A percentile compares a stretch with the other conserved stretches of the same genome.
These are phyloP conservation scores for Conus ventricosus DNA, from an alignment of 1,140 invertebrate species.

Conservation along the genomic window DNA sequence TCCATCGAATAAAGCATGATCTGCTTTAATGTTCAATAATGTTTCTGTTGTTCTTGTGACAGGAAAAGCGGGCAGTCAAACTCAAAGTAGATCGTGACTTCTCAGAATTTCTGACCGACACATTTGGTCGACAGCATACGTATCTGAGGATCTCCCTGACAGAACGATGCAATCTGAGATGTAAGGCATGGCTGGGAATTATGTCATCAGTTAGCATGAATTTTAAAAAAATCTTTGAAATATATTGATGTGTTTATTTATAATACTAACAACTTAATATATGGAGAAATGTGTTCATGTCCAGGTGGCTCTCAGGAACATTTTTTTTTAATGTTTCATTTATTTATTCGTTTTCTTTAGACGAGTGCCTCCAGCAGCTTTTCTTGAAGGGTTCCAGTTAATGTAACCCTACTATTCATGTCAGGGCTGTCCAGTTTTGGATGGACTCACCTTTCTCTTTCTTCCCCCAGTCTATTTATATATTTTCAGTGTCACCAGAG, in stretches of 20 bases:
- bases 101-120: constrained; percentile 79
- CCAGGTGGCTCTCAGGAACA: too few relatives aligned
- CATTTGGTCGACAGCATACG: constrained; percentile 90
- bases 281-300: too few relatives aligned
- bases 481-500: too few relatives aligned
- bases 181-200: constrained; percentile 78
- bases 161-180: constrained; percentile 96
- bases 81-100: constrained; percentile 48
- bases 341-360: too few relatives aligned
- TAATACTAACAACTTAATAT: too few relatives aligned
- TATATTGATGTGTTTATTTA: too few relatives aligned
- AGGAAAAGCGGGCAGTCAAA: not conserved
- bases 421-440: too few relatives aligned
- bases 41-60: constrained; percentile 12
- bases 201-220: not conserved
- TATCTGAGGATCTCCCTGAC: constrained; percentile 97
- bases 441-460: too few relatives aligned
- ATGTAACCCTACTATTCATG: too few relatives aligned
- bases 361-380: not conserved
- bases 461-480: too few relatives aligned
- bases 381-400: not conserved
- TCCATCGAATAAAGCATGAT: not conserved
- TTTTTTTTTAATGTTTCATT: too few relatives aligned
- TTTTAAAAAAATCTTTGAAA: not conserved
- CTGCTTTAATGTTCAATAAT: not conserved